A percentile compares a stretch with the other conserved stretches of the same genome.
phyloP scores from a whole-genome alignment of 2,113 vertebrate species.

The Clarias magur region DNA sequence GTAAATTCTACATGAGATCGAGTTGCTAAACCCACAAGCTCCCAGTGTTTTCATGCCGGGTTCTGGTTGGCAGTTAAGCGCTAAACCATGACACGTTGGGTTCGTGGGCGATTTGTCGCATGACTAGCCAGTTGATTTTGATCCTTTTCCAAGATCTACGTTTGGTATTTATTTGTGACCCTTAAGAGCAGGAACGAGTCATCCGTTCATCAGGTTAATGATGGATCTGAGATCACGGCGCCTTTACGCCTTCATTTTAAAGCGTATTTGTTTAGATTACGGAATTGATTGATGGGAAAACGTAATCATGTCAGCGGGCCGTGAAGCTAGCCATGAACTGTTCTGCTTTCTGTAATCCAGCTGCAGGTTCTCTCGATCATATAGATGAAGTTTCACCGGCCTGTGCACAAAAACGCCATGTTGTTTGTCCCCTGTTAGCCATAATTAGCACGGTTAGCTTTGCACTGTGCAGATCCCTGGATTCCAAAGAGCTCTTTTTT shows the following conservation, averaged over 20 bases:
- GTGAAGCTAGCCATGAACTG: neutral
- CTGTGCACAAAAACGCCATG: slow-evolving; percentile 46
- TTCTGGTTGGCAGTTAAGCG: neutral
- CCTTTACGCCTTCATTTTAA: neutral
- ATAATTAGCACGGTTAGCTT: slow-evolving; percentile 49
- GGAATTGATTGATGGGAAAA: slow-evolving; percentile 33
- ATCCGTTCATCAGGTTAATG: neutral
- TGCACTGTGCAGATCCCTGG: slow-evolving; percentile 50
- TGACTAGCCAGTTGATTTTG: neutral
- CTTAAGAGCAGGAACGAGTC: neutral
- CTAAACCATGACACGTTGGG: slow-evolving; percentile 43
- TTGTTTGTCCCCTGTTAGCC: slow-evolving; percentile 58
- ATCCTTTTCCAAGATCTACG: neutral
- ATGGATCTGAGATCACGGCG: neutral
- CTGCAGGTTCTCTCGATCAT: slow-evolving; percentile 25
- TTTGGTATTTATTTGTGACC: neutral
- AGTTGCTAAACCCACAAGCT: slow-evolving; percentile 1
- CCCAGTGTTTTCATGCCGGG: neutral
- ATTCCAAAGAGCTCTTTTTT: slow-evolving; percentile 50
- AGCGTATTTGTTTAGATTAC: slow-evolving; percentile 17
- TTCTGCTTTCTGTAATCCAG: slow-evolving; percentile 33
- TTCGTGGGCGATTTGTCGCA: neutral
- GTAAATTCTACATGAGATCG: slow-evolving; percentile 10
- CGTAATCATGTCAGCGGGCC: slow-evolving; percentile 27
- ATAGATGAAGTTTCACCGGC: slow-evolving; percentile 31